Evolutionary conservation across 2,113 vertebrate species (phyloP), one percentile per base, ranked within the genome.

Genomic region (Lanius ludovicianus): DNA sequence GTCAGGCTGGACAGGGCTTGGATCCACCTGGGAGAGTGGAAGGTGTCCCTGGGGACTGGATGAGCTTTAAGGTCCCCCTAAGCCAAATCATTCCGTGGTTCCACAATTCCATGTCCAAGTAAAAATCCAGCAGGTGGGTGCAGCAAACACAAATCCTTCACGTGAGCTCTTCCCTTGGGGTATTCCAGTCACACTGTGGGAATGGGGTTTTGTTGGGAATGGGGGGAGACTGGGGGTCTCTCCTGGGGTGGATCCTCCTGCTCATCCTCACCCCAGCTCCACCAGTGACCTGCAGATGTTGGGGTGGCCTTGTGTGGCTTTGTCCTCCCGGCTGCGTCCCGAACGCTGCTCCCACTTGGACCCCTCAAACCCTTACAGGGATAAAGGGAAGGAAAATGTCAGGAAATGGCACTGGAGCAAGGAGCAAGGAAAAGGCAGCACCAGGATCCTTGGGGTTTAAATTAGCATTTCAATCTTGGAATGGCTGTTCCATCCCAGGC

Each of bases 1-100:
- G 10, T 31, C 37, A 13, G 59, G 22, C 1, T 73, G 67, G 41
- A 47, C 0, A 0, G 14, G 33, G 15, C 33, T 74, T n/a, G 30
- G 44, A 41, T 15, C 59, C 4, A 2, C 7, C 59, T 37, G 44
- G 52, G 44, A 46, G 15, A 15, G 25, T 30, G 16, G 52, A 28
- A 33, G 27, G 33, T 74, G 63, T 33, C 53, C 53, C 37, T 59
- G 63, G 19, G 35, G 42, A 10, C 28, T 33, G 82, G 44, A 30
- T 46, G 59, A 44, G 35, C 57, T 59, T 44, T 44, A 24, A 28
- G 44, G 8, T 44, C 7, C 15, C 37, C 24, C 35, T 50, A 73
- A 1, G 4, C 21, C 31, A 31, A 67, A 24, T 27, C 27, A 11
- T 59, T 65, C 59, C 37, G 11, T 30, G 49, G 11, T 17, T 55